A percentile compares a stretch with the other conserved stretches of the same genome.
Evolutionary conservation across 2,888 invertebrate species (phyloP).

Genomic region (Augiades crinisus): DNA sequence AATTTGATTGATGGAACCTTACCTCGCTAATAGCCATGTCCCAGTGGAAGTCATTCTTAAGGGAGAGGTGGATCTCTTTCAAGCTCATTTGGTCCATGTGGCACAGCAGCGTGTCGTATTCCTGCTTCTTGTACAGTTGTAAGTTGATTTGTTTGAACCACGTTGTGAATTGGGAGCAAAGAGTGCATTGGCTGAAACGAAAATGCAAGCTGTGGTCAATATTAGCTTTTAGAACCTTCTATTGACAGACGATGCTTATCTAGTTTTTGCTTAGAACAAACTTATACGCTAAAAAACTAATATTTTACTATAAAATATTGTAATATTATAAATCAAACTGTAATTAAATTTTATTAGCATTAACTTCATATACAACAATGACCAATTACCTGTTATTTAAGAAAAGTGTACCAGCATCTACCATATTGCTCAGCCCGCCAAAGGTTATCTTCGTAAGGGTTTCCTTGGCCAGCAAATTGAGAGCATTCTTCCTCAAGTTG

Average conservation of each 20-base stretch:
- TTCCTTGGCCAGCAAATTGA: conserved; percentile 53
- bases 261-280: not conserved
- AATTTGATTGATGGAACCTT: too few species aligned
- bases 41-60: conserved; percentile 80
- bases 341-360: not conserved
- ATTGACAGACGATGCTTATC: not conserved
- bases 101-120: conserved; percentile 76
- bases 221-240: not conserved
- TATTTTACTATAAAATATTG: not conserved
- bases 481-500: conserved; percentile 41
- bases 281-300: too few species aligned
- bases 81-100: conserved; percentile 59
- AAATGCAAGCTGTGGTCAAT: too few species aligned
- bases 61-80: conserved; percentile 55
- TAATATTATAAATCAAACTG: not conserved
- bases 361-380: not conserved
- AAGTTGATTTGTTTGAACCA: conserved; percentile 79
- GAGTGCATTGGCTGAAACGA: conserved; percentile 60
- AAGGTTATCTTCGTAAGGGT: conserved; percentile 60
- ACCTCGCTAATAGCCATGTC: conserved; percentile 80
- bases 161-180: conserved; percentile 72
- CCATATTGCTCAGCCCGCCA: conserved; percentile 56
- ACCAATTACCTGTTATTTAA: conserved; percentile 60
- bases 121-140: conserved; percentile 77
- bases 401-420: conserved; percentile 68